Evolutionary conservation across 2,888 invertebrate species (phyloP), one percentile per base, ranked within the genome.

Genomic region (Eugnorisma glareosa): DNA sequence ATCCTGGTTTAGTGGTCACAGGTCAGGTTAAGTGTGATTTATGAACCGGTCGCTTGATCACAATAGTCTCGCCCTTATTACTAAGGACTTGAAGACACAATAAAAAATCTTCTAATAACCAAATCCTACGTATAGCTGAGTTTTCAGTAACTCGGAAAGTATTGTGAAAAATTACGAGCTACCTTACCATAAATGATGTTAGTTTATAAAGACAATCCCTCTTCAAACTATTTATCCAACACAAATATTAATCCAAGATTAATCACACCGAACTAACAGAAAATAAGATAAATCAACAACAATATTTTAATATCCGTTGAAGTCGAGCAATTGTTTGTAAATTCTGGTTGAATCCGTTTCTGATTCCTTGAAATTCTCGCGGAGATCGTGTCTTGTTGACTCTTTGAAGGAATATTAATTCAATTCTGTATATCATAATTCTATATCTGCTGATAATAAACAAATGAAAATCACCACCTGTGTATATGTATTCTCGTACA

Each of bases 151-250:
- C 0, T n/a, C 13, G n/a, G n/a, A 54, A 13, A 54, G 54, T 54
- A n/a, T 10, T 51, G 21, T n/a, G n/a, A n/a, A 54, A 54, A 54
- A 0, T 0, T 51, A 54, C n/a, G 54, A 13, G 13, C n/a, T 54
- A n/a, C 24, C 24, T 24, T 21, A 48, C 21, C 21, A 21, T 45
- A 45, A 1, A 15, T 48, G 21, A 48, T 48, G 21, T 8, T 48
- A 24, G 8, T 48, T 24, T 48, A 48, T 21, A 24, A 24, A 48
- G 24, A 48, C 8, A 48, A 51, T 37, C 24, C 35, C 28, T n/a
- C 18, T 45, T 43, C 57, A n/a, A 73, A 74, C n/a, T 21, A 37
- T 75, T 75, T 75, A 66, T 66, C 35, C 2, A 66, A 75, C 66
- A 13, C 45, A 37, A 31, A 75, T 75, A 75, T 57, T 31, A 37